These are phyloP conservation scores for Acomys russatus DNA, from an alignment of 2,797 vertebrate species.

Conservation along the genomic window DNA sequence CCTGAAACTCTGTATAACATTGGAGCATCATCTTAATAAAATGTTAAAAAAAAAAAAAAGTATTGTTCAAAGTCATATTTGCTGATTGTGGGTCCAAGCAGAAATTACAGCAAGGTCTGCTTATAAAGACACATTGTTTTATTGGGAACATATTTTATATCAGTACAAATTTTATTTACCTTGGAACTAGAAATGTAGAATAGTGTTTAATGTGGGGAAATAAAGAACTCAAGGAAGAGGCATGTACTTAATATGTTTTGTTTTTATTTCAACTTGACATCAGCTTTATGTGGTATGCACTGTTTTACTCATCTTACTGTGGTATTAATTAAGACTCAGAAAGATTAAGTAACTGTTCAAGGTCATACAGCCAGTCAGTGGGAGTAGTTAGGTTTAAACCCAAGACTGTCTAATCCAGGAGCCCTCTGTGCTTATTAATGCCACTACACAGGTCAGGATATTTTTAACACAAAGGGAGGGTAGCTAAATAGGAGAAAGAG, in stretches of 20 bases:
- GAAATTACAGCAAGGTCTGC: not conserved
- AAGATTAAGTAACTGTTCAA: conserved; percentile 6
- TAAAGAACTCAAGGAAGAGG: not conserved
- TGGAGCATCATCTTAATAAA: too few relatives aligned
- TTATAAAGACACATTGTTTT: conserved; percentile 29
- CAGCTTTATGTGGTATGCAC: too few relatives aligned
- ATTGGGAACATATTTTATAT: not conserved
- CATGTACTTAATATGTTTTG: not conserved
- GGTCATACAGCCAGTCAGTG: not conserved
- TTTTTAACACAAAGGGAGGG: not conserved
- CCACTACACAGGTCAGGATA: not conserved
- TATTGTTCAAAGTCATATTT: conserved; percentile 44
- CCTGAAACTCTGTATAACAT: too few relatives aligned
- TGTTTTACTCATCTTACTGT: not conserved
- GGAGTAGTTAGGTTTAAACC: not conserved
- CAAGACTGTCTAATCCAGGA: not conserved
- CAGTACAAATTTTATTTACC: not conserved
- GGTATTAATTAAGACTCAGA: not conserved
- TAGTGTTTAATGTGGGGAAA: conserved; percentile 34
- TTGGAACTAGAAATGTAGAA: not conserved
- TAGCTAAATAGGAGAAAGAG: not conserved
- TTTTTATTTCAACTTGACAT: conserved; percentile 24
- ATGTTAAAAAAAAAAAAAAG: not conserved
- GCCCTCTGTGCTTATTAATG: not conserved
- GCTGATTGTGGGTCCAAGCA: not conserved